Conservation (phyloP, 1,140 invertebrate species). For the Drosophila rhopaloa region DNA sequence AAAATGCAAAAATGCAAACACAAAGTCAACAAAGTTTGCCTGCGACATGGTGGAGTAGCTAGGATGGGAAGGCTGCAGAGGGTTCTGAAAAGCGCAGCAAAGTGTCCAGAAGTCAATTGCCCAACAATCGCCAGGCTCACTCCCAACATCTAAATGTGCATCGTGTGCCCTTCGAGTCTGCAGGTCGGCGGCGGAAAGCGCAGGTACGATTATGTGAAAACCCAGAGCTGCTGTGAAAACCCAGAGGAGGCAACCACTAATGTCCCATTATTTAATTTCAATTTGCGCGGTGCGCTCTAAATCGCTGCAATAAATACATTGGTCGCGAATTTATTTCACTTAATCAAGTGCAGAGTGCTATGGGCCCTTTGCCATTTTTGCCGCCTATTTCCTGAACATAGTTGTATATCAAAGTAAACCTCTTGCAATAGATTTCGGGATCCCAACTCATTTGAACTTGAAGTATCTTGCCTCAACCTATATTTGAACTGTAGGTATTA, state of each 20-base stretch:
- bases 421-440: too few species aligned
- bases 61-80: neutral
- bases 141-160: conserved; percentile 19
- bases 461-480: too few species aligned
- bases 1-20: conserved; percentile 61
- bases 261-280: conserved; percentile 73
- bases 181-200: too few species aligned
- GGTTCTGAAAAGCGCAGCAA: neutral
- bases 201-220: too few species aligned
- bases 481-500: too few species aligned
- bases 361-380: too few species aligned
- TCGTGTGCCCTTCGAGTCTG: conserved; percentile 7
- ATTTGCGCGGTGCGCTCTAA: conserved; percentile 65
- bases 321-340: conserved; percentile 54
- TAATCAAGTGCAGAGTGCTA: neutral
- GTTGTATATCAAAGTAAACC: too few species aligned
- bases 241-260: conserved; percentile 60
- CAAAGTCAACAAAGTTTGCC: conserved; percentile 71
- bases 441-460: too few species aligned
- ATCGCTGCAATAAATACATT: conserved; percentile 77
- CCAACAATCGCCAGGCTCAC: conserved; percentile 39
- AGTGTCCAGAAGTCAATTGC: conserved; percentile 64
- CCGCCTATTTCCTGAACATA: too few species aligned
- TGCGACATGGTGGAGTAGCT: conserved; percentile 4
- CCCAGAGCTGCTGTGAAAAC: too few species aligned